Base-by-base conservation (phyloP, 2,113 vertebrate species). In the Mugil cephalus region DNA sequence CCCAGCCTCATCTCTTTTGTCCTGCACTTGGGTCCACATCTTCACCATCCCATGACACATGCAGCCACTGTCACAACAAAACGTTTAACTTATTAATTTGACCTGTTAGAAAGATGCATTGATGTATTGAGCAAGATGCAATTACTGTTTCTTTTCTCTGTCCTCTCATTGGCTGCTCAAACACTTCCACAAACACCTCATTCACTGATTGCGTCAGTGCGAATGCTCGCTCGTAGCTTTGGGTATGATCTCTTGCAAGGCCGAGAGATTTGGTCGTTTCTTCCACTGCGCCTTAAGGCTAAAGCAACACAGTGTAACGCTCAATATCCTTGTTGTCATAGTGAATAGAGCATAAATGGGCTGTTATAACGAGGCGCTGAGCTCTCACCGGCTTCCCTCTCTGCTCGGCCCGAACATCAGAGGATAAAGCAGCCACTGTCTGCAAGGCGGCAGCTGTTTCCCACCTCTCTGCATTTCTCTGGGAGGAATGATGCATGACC, bases 401-500 rank as follows among this genome's bases (percentile, higher is more conserved):
- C 58, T 53, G 15, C 45, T 69, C 38, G 62, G 48, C 74, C 69
- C 74, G 42, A 78, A 36, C 56, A 70, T 79, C 54, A 39, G 69
- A 77, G 74, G 79, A 82, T 69, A 74, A 74, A 83, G 85, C 77
- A 42, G 62, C 60, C 75, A 64, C 65, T 81, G 85, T 83, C 68
- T 78, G n/a, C n/a, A 1, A 67, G 53, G 55, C 76, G 69, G 78
- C 68, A 77, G 77, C 82, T 82, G 83, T 77, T 88, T 87, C 71
- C 77, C 74, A 55, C 74, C 71, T 73, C 66, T 68, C 58, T 71
- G 78, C 72, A 21, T 70, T 77, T 82, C 73, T 61, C 21, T 35
- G 58, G 65, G 62, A 73, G 73, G 65, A 30, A 30, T 88, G 90
- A 90, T 87, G 85, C 79, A 91, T 80, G 87, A 88, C 60, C 74